Percentiles rank a stretch among this genome's conserved stretches.
phyloP scores from a whole-genome alignment of 2,888 invertebrate genomes.

The Synergus itoensis region DNA sequence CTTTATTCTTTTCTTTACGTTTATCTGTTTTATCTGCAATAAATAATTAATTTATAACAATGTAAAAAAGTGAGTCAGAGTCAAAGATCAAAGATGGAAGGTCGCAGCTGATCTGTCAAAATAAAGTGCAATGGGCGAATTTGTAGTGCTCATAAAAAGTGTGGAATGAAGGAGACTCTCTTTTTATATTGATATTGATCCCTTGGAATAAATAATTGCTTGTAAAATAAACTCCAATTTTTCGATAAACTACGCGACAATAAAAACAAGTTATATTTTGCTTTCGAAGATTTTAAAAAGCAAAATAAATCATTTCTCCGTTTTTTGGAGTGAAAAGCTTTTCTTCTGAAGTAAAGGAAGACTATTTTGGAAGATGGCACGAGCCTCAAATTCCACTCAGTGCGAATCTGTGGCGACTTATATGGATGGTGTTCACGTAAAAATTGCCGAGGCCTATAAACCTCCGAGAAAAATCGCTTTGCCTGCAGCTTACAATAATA shows the following conservation, averaged over 20 bases:
- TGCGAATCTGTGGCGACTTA: constrained; percentile 79
- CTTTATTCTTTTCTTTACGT: too few species aligned
- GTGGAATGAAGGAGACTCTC: background rate
- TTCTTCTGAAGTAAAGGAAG: background rate
- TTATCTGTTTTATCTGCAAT: too few species aligned
- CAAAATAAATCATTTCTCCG: background rate
- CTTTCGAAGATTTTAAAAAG: background rate
- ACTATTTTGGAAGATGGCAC: constrained; percentile 62
- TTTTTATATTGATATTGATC: background rate
- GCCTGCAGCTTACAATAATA: constrained; percentile 80
- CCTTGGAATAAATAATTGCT: background rate
- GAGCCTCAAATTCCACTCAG: constrained; percentile 63
- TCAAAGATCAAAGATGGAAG: background rate
- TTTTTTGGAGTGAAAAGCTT: background rate
- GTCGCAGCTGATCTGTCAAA: background rate
- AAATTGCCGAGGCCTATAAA: constrained; percentile 92
- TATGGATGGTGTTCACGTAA: constrained; percentile 92
- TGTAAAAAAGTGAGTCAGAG: background rate
- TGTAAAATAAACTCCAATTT: background rate
- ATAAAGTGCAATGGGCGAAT: background rate
- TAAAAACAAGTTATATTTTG: constrained; percentile 9
- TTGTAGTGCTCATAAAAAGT: background rate
- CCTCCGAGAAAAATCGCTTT: constrained; percentile 86
- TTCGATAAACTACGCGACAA: background rate
- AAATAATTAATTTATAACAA: background rate